Base-by-base conservation (phyloP, 1,140 invertebrate species). In the Cephus cinctus region DNA sequence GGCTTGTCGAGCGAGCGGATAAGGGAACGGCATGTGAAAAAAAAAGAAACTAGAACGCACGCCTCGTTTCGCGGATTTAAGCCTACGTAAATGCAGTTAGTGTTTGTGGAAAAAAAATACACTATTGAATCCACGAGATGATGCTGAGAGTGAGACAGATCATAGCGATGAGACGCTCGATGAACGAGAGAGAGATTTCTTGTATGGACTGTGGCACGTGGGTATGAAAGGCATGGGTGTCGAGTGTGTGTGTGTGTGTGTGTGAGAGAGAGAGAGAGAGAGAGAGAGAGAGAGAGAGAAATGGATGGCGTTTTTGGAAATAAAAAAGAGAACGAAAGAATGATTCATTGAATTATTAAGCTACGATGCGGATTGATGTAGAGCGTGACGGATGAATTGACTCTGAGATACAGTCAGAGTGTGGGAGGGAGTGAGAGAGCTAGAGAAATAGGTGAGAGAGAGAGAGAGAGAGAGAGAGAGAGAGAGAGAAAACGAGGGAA, bases 1-100 rank as follows among this genome's bases (percentile, higher is more conserved):
- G 31, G 15, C 60, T 71, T 73, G 69, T 75, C 72, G 71, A 73
- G 63, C 69, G 73, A 59, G 53, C 72, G 69, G 71, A 67, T 57
- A 53, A 59, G 57, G 52, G 50, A 61, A 61, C 49, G 60, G 50
- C 47, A 41, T 52, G 44, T 48, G 40, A n/a, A n/a, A n/a, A n/a
- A n/a, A n/a, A n/a, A n/a, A n/a, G n/a, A n/a, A n/a, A n/a, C 65
- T 67, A 59, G 57, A 54, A 51, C n/a, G 34, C 12, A 48, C 49
- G 63, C 71, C 70, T 75, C 66, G 71, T 74, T 70, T 70, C 65
- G 55, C 63, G 63, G 73, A 75, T 75, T 41, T 39, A 52, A 47
- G 35, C 38, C 38, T 47, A 54, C 50, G 39, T 47, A 40, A 43
- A 48, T 16, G 21, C 43, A 52, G 49, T 54, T 56, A 54, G 52